Evolutionary conservation across 2,888 invertebrate species (phyloP), one percentile per base, ranked within the genome.

Genomic region (Drosophila affinis): DNA sequence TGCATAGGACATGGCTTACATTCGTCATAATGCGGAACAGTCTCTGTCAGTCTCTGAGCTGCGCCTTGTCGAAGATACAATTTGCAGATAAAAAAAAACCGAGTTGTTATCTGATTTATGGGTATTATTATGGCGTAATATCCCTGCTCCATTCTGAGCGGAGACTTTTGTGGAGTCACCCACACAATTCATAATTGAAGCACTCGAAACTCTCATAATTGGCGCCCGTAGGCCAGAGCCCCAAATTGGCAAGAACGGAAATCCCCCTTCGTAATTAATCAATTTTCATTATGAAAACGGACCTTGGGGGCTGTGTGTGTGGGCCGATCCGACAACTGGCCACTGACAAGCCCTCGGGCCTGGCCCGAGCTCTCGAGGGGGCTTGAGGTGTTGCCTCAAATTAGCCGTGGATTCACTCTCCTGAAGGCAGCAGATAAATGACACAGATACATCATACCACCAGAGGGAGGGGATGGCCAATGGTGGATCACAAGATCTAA

Each of bases 1-100:
- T 72, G 83, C 88, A 83, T 85, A 57, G 62, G 47, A 3, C 29
- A 34, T 34, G 81, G 57, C 62, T 62, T 61, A 70, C 78, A 74
- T 87, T 85, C 79, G 83, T 85, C 83, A 85, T 82, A 82, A 82
- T 86, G 83, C 83, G 86, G 88, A 83, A 88, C 78, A 74, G 65
- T 21, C 21, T 21, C 68, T 61, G 45, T 46, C 48, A 39, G 64
- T 46, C 55, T 21, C 6, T 32, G 44, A 52, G 39, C 24, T 55
- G 46, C 45, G 27, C 27, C 27, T 45, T 45, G 14, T 54, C 59
- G 51, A 44, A 14, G 51, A 47, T 55, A 58, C 55, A 79, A 74
- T 53, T 72, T 67, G 45, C 12, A 29, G 44, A n/a, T 49, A 53
- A 24, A 44, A 9, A 44, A 9, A 29, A 3, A 24, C 34, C 1